These are phyloP conservation scores for Leptinotarsa defecta DNA, from an alignment of 1,140 invertebrate species.

Conservation along the genomic window DNA sequence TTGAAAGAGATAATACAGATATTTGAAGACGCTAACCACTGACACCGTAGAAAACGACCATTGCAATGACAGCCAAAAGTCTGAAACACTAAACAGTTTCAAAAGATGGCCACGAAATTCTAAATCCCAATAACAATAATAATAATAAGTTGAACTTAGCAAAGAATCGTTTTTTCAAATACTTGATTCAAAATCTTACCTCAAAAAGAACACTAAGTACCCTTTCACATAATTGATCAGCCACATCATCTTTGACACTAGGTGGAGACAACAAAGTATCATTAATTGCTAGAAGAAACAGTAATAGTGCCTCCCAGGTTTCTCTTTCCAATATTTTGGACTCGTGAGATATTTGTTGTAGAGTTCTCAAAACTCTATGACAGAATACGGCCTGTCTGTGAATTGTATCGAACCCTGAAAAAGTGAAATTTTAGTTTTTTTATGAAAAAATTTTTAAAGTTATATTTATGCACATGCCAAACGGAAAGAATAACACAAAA, in stretches of 20 bases:
- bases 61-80: too few relatives aligned
- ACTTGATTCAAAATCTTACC: slow-evolving; percentile 51
- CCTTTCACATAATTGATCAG: slow-evolving; percentile 91
- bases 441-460: too few relatives aligned
- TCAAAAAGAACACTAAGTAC: slow-evolving; percentile 93
- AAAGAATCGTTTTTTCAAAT: too few relatives aligned
- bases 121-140: too few relatives aligned
- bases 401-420: slow-evolving; percentile 81
- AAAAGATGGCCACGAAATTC: too few relatives aligned
- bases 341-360: slow-evolving; percentile 84
- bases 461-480: too few relatives aligned
- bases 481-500: too few relatives aligned
- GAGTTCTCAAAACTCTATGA: slow-evolving; percentile 87
- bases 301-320: slow-evolving; percentile 88
- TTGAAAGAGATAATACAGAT: too few relatives aligned
- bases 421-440: background rate
- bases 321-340: slow-evolving; percentile 79
- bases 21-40: too few relatives aligned
- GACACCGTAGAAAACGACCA: too few relatives aligned
- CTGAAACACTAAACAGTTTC: too few relatives aligned
- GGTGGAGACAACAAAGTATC: slow-evolving; percentile 90
- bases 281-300: slow-evolving; percentile 92
- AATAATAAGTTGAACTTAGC: too few relatives aligned
- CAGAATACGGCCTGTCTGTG: slow-evolving; percentile 94
- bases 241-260: slow-evolving; percentile 89